Percentiles rank a stretch among this genome's conserved stretches.
Evolutionary conservation across 2,113 vertebrate genomes (phyloP).

Genomic region (Elachura formosa): DNA sequence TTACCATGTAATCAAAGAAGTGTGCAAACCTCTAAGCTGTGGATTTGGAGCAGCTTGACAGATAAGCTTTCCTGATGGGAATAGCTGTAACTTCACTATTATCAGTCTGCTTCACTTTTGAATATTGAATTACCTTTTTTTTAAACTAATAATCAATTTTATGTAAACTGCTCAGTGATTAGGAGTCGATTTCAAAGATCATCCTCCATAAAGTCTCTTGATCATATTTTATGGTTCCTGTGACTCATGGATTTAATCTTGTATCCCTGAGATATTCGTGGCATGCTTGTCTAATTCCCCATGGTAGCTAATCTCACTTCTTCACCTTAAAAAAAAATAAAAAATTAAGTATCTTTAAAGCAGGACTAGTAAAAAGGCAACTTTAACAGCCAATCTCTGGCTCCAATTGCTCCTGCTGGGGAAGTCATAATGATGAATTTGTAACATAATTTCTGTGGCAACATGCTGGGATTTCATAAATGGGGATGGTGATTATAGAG

Average conservation of each 20-base stretch:
- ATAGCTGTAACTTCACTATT: background rate
- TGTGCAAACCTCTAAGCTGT: background rate
- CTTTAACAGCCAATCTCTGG: conserved; percentile 17
- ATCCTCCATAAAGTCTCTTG: conserved; percentile 39
- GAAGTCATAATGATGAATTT: conserved; percentile 63
- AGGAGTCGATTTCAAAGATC: conserved; percentile 52
- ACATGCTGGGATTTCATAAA: conserved; percentile 71
- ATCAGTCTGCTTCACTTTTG: background rate
- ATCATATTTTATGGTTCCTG: conserved; percentile 41
- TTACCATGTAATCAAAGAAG: conserved; percentile 14
- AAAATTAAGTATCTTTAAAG: conserved; percentile 23
- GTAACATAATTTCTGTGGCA: conserved; percentile 59
- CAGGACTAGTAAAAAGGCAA: conserved; percentile 37
- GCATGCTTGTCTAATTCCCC: background rate
- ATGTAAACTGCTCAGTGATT: background rate
- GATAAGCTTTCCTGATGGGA: background rate
- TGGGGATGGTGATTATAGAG: conserved; percentile 57
- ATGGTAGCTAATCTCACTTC: background rate
- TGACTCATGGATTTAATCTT: conserved; percentile 23
- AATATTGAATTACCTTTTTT: background rate
- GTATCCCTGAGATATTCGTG: conserved; percentile 36
- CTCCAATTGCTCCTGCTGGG: conserved; percentile 61
- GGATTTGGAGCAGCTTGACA: background rate
- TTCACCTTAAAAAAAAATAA: background rate
- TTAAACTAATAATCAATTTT: background rate